Evolutionary conservation across 2,888 invertebrate genomes (phyloP), one percentile per base, ranked within the genome.

Genomic region (Stratiomys singularior): DNA sequence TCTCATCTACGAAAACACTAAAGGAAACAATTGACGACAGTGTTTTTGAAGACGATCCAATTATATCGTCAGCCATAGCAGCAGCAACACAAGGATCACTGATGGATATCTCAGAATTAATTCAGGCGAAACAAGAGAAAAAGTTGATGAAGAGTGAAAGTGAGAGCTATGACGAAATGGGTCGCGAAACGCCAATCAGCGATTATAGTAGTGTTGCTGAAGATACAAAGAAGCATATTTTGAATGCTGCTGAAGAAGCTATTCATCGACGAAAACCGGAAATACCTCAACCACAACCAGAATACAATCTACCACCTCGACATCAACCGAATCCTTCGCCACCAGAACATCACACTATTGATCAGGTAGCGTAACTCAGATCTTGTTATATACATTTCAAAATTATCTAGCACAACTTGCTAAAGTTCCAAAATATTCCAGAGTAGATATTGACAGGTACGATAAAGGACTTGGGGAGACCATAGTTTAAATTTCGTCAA

Each of bases 41-140:
- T 77, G 86, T 87, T 25, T 87, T 87, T 74, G 87, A 87, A 82
- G 87, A 87, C 76, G 87, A 87, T 82, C 87, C 87, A n/a, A 85
- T 87, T 66, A 87, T 87, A 76, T 85, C 86, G 1, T 86, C 87
- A 44, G 87, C 87, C 67, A 86, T 87, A 46, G 86, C 87, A 2
- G 87, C 87, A 1, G 87, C 87, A 58, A 86, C 87, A 67, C 86
- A 87, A 37, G 87, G 86, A 28, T 86, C 87, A 69, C 86, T 84
- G 78, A 86, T 87, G 87, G 87, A 87, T 77, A 87, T 87, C 66
- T 86, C 86, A 15, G 87, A 87, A 81, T 81, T 87, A 60, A 83
- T 87, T 47, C 81, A 85, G 37, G 83, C 85, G 1, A 85, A 86
- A 77, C 86, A 87, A 74, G 37, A 77, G 63, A 63, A 76, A 71